Base-by-base conservation (phyloP, 2,797 vertebrate species). In the Tiaroga cobitis region DNA sequence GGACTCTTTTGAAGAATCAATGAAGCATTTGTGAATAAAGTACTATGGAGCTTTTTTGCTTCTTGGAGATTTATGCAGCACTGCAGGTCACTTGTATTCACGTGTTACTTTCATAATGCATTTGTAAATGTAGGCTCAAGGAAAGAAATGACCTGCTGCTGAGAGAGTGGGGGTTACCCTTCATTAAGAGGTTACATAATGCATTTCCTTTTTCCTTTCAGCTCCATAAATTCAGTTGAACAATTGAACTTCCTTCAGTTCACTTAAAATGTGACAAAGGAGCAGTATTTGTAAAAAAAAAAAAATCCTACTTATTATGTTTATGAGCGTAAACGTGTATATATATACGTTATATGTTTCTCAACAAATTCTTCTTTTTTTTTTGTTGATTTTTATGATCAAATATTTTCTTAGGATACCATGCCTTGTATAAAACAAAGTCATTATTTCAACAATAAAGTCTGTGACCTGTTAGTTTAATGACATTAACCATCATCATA, bases 91-190 rank as follows among this genome's bases (percentile, higher is more conserved):
- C 87, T 87, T 88, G 81, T 90, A 90, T 87, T 81, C 87, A 86
- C 89, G 73, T 92, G 89, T 88, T 94, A 92, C 94, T 94, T 94
- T 94, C 92, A 93, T 94, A 93, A 94, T 94, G 94, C 89, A 94
- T 91, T 87, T 86, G 84, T 77, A 83, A 91, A 86, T 34, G 85
- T 83, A 77, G 78, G 70, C 81, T 87, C 90, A 92, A 84, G 87
- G 93, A 93, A 91, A 77, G 54, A 63, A 65, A 83, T 37, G 11
- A 61, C 61, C 73, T 39, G 26, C 65, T 82, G 59, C 54, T 37
- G 41, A 5, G 78, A 67, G 49, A 51, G 43, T 78, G 67, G n/a
- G 46, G 37, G 68, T 39, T 73, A 29, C 56, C 8, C 54, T 78
- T 76, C 11, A 63, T 34, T 37, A 24, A 63, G 51, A 75, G 41